Base-by-base conservation (phyloP, 2,113 vertebrate species). In the Nesoenas mayeri region DNA sequence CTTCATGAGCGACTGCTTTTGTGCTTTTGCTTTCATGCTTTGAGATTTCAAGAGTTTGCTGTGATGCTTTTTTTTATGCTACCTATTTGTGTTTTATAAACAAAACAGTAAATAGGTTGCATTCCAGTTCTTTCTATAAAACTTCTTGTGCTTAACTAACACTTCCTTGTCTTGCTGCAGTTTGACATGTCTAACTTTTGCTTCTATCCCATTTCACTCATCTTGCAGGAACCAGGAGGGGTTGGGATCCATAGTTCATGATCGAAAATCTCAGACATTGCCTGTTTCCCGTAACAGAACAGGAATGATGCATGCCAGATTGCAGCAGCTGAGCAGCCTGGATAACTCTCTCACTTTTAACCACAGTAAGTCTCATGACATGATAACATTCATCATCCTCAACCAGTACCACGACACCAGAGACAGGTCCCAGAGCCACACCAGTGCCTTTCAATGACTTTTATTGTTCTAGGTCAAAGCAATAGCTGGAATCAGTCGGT, bases 281-380 rank as follows among this genome's bases (percentile, higher is more conserved):
- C 99, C 99, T 98, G 99, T 99, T 98, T 99, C 99, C 98, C 99
- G 99, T 99, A 99, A 99, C 99, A 99, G 99, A 98, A 98, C 99
- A 98, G 99, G 99, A 97, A 99, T 99, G 98, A 98, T 99, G 99
- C 99, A 99, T 98, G 99, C 99, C 98, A 99, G 99, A 99, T 99
- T 99, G 97, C 99, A 99, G 97, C 99, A 99, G 98, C 99, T 99
- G 98, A 99, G 98, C 99, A 99, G 99, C 98, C 98, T 99, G 99
- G 99, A 99, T 99, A 99, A 99, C 98, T 99, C 99, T 98, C 98
- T 99, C 98, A 99, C 99, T 97, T 99, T 99, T 99, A 99, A 99
- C 98, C 99, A 99, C 99, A 99, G 99, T 99, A 99, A 99, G 99
- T 99, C 96, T 94, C 97, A 97, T 96, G 96, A 95, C 97, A 96